These are phyloP conservation scores for Synodontis membranacea DNA, from an alignment of 2,113 vertebrate genomes.

Conservation along the genomic window DNA sequence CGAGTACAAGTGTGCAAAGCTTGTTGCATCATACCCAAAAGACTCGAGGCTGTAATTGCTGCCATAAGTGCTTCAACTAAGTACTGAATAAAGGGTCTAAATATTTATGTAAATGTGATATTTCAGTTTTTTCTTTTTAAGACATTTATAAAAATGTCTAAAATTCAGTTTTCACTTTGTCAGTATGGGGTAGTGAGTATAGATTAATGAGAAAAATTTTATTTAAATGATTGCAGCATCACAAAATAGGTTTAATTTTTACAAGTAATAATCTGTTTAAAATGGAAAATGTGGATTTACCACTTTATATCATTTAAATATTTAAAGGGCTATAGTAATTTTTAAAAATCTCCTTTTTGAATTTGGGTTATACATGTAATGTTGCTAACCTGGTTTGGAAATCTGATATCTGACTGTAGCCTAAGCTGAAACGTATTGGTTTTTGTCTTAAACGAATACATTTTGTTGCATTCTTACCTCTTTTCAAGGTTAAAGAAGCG, in stretches of 20 bases:
- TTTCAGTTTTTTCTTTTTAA: no score
- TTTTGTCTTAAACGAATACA: background rate
- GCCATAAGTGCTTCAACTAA: no score
- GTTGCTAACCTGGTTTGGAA: background rate
- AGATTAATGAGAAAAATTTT: no score
- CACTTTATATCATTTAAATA: background rate
- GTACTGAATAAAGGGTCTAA: no score
- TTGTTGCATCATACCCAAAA: no score
- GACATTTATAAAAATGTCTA: no score
- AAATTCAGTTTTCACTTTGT: no score
- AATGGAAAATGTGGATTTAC: background rate
- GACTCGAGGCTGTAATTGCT: no score
- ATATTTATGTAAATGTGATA: no score
- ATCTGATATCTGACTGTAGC: background rate
- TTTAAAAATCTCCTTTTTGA: background rate
- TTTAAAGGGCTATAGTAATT: background rate
- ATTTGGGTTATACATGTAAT: background rate
- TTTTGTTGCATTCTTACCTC: background rate
- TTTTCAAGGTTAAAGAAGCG: conserved; percentile 85
- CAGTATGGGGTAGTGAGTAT: no score
- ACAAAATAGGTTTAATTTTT: background rate
- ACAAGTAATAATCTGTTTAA: background rate
- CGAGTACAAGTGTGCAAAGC: no score
- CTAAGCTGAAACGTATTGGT: background rate
- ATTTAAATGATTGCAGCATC: no score